phyloP scores from a whole-genome alignment of 2,888 invertebrate genomes.

The Brenthis daphne region DNA sequence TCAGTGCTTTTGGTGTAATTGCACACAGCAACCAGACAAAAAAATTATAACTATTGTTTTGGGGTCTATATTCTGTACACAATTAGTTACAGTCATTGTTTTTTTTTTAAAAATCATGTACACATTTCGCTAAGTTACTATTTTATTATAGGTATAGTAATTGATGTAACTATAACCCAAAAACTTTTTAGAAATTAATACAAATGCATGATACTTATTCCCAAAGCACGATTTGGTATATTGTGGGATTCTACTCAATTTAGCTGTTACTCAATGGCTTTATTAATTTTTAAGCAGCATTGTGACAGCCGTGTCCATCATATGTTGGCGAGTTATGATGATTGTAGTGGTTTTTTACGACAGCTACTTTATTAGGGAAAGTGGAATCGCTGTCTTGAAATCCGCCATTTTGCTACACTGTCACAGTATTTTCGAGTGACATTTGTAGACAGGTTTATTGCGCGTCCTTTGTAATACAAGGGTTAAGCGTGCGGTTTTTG shows the following conservation, averaged over 20 bases:
- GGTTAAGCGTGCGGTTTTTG: slow-evolving; percentile 14
- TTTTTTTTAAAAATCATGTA: no score
- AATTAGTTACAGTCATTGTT: no score
- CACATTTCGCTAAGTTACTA: no score
- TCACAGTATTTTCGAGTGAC: slow-evolving; percentile 66
- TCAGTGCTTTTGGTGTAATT: no score
- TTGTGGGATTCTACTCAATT: slow-evolving; percentile 2
- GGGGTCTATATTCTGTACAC: no score
- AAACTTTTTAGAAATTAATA: no score
- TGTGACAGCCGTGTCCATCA: slow-evolving; percentile 51
- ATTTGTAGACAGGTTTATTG: slow-evolving; percentile 41
- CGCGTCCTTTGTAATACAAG: slow-evolving; percentile 42
- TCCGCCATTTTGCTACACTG: slow-evolving; percentile 58
- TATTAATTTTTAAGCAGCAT: slow-evolving; percentile 69
- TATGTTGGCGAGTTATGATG: slow-evolving; percentile 63
- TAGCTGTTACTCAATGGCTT: slow-evolving; percentile 1
- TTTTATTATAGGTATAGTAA: no score
- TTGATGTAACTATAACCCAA: no score
- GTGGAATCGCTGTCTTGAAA: slow-evolving; percentile 56
- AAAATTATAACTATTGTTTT: no score
- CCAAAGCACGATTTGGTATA: no score
- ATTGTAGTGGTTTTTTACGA: slow-evolving; percentile 79
- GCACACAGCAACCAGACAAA: no score
- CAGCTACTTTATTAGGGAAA: slow-evolving; percentile 71
- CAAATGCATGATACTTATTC: no score